Percentiles rank a stretch among this genome's conserved stretches.
These are phyloP conservation scores for Sebastes oblongus DNA, from an alignment of 2,797 vertebrate species.

Conservation along the genomic window DNA sequence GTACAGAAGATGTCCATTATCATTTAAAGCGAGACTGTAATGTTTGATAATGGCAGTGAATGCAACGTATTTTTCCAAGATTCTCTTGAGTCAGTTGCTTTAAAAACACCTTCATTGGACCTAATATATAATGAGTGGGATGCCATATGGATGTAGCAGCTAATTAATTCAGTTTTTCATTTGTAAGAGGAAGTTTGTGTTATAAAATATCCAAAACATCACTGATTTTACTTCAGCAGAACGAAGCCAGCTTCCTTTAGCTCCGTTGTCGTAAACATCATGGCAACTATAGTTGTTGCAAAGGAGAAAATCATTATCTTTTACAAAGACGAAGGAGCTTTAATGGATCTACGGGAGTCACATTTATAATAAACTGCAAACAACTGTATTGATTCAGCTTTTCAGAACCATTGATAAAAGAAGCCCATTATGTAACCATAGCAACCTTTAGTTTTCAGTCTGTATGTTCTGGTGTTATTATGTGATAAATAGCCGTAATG, in stretches of 20 bases:
- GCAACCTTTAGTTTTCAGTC: neutral
- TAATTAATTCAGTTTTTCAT: neutral
- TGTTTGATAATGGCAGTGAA: neutral
- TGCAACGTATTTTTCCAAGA: too few species aligned
- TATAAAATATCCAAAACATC: neutral
- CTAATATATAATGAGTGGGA: neutral
- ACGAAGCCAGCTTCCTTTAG: neutral
- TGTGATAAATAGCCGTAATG: neutral
- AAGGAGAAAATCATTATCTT: neutral
- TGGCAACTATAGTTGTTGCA: neutral
- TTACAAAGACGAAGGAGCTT: neutral
- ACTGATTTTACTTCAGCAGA: neutral
- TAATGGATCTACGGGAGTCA: neutral
- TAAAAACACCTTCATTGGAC: neutral
- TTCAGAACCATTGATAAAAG: neutral
- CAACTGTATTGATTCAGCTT: neutral
- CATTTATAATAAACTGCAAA: neutral
- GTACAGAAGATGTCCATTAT: neutral
- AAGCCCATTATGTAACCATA: neutral
- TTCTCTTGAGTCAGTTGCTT: neutral
- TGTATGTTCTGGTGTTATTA: neutral
- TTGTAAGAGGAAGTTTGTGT: neutral
- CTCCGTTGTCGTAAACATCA: neutral
- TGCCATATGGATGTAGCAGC: neutral
- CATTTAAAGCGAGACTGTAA: neutral